Evolutionary conservation across 2,797 vertebrate species (phyloP), one percentile per base, ranked within the genome.

Genomic region (Silurus lanzhouensis): DNA sequence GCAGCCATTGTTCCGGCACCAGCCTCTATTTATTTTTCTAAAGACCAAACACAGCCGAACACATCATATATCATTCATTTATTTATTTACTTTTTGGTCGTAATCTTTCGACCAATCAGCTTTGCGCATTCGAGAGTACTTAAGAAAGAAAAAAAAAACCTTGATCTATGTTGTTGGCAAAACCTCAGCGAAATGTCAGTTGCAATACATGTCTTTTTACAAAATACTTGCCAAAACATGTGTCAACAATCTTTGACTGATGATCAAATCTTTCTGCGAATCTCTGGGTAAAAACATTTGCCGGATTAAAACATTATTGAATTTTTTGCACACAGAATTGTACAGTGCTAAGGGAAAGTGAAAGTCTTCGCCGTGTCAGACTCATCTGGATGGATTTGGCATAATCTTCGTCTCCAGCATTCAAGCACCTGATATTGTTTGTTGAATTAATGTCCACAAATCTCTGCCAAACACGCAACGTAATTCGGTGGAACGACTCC

Each of bases 401-500:
- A 2, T 67, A 48, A 64, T 60, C 25, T 58, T 6, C 6, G 1
- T 85, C 61, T 85, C 60, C 10, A 4, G 17, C 9, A 44, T 79
- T 85, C 14, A 15, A 52, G 63, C 22, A 68, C 72, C 66, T 72
- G 81, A 83, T 86, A 38, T 66, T 38, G 72, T 82, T 78, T 77
- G 80, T 82, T 77, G 55, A 71, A 72, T 84, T 80, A 84, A 86
- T 66, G 72, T 63, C 80, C 64, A 19, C 60, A n/a, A 78, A 58
- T 61, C 7, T 3, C 64, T 82, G 80, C 80, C 80, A 78, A 79
- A 71, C 63, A 60, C 5, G 38, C 81, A 46, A 55, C 25, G 2
- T 64, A 55, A 63, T 38, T 20, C 74, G 19, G 85, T 10, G 57
- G 5, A 67, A 83, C 66, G 13, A 17, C 44, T 78, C 75, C 85